Evolutionary conservation across 53 echinoderm and acorn worm genomes (phyloP).

Genomic region (Apostichopus leukothele): DNA sequence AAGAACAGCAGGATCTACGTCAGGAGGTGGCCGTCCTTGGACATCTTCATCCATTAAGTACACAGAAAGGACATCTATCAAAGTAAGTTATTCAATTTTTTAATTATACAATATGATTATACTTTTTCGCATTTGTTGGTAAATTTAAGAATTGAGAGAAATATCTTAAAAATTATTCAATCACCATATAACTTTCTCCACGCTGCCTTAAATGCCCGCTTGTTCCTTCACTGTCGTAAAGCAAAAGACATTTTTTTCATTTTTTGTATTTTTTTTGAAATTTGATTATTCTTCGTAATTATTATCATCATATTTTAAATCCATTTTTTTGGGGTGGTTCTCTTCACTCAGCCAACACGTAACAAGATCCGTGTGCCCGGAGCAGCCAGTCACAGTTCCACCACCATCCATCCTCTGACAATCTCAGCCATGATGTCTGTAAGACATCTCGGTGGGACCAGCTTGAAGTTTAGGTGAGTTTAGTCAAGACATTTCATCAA

Average conservation of each 20-base stretch:
- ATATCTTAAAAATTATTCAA: too few species aligned
- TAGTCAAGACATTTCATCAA: neutral
- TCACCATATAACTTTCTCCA: too few species aligned
- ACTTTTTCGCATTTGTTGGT: too few species aligned
- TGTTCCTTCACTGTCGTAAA: too few species aligned
- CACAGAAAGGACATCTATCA: conserved; percentile 60
- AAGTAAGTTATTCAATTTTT: conserved; percentile 42
- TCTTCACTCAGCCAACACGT: conserved; percentile 50
- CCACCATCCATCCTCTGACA: conserved; percentile 69
- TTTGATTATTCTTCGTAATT: too few species aligned
- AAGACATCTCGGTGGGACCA: conserved; percentile 71
- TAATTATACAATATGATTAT: too few species aligned
- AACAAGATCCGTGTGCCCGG: conserved; percentile 68
- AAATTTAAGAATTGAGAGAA: too few species aligned
- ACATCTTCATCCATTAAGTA: conserved; percentile 59
- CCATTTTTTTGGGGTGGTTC: neutral
- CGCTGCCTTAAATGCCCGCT: too few species aligned
- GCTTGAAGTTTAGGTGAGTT: conserved; percentile 65
- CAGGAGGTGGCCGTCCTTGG: conserved; percentile 69
- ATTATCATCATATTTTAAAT: too few species aligned
- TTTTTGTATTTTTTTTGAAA: too few species aligned
- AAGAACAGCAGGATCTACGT: conserved; percentile 78
- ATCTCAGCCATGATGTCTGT: conserved; percentile 84
- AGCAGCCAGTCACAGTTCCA: conserved; percentile 84
- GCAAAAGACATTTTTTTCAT: too few species aligned